Conservation (phyloP, 2,888 invertebrate species). For the Cataglyphis livida region DNA sequence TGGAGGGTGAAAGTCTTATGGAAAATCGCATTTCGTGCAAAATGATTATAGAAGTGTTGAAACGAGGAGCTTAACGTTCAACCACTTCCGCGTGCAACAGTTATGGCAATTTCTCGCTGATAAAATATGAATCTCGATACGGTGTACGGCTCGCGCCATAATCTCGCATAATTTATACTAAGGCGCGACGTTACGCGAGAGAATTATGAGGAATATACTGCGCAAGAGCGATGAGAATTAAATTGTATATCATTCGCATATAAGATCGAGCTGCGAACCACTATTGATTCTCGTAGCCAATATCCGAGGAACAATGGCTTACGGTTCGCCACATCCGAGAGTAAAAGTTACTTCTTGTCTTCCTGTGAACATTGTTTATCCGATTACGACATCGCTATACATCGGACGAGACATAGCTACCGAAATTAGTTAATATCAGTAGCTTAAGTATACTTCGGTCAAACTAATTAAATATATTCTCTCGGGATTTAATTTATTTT, state of each 20-base stretch:
- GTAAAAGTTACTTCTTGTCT: conserved; percentile 35
- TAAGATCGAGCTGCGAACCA: conserved; percentile 16
- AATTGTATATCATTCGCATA: conserved; percentile 34
- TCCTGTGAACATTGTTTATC: conserved; percentile 21
- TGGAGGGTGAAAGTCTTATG: conserved; percentile 38
- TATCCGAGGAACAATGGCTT: conserved; percentile 33
- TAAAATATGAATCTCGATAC: conserved; percentile 48
- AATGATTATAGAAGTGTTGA: conserved; percentile 40
- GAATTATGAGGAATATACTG: neutral
- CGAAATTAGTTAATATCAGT: neutral
- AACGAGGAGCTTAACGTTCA: conserved; percentile 27
- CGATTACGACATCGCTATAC: neutral
- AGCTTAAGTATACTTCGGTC: neutral
- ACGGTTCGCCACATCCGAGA: conserved; percentile 23
- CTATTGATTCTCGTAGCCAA: conserved; percentile 18
- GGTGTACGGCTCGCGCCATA: conserved; percentile 24
- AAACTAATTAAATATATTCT: neutral
- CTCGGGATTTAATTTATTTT: neutral
- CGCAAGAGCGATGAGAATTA: conserved; percentile 16
- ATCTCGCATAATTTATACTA: conserved; percentile 41
- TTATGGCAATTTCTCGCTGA: conserved; percentile 46
- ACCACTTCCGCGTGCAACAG: conserved; percentile 16
- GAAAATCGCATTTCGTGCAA: conserved; percentile 35
- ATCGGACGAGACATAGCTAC: neutral
- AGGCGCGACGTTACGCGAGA: conserved; percentile 29